Base-by-base conservation (phyloP, 92 coral and sea anemone species). In the Palythoa grandis region DNA sequence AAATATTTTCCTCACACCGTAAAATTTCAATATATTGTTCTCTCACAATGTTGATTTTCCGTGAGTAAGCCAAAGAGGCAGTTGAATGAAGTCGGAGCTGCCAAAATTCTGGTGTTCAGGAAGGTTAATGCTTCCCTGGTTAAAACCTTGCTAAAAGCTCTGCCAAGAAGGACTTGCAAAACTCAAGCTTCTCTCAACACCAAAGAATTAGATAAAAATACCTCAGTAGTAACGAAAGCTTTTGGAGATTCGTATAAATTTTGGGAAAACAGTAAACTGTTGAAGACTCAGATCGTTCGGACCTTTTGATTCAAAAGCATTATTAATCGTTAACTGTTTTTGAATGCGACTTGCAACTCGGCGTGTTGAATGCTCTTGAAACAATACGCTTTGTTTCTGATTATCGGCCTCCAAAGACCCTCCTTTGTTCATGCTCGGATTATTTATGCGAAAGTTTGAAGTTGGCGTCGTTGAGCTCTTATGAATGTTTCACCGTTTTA, bases 381-480 rank as follows among this genome's bases (percentile, higher is more conserved):
- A 80, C 85, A 80, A 80, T 80, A 23, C 16, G 73, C 85, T 80
- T 80, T 80, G 74, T 80, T 24, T 50, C 20, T 22, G 29, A 12
- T 65, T 53, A 63, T n/a, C 3, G 74, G 74, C 63, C 74, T 70
- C 85, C 22, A 48, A 80, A 61, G 74, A 66, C 73, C 22, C 7
- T 48, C 74, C 20, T 65, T 80, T 80, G 85, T 80, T 66, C 13
- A 11, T 47, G 19, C 5, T 35, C 17, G 20, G 9, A 43, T 15
- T 80, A 66, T 80, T 80, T 80, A 80, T 80, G 85, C 74, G 43
- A 80, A 80, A 23, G 16, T 61, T 63, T 67, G 75, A 67, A 24
- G 29, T 80, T 63, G 75, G 85, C 85, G 85, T 80, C 85, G 15
- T 25, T 56, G 82, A 54, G 37, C 39, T 47, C 40, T 76, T 22